Evolutionary conservation across 2,888 invertebrate genomes (phyloP).

Genomic region (Drosophila putrida): DNA sequence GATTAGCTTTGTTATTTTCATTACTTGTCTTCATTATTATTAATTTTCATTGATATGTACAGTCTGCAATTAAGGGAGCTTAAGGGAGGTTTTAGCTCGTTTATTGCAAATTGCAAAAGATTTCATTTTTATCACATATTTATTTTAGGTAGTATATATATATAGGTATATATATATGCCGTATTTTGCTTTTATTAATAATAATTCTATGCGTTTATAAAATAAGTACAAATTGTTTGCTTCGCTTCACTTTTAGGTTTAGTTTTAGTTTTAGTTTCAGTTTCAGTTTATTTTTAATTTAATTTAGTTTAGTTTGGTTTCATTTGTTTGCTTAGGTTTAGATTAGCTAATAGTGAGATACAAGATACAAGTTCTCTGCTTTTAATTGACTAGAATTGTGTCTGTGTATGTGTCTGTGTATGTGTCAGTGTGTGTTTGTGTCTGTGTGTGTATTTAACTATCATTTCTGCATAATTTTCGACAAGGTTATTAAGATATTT

Average conservation of each 20-base stretch:
- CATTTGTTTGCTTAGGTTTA: constrained; percentile 40
- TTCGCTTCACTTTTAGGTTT: constrained; percentile 18
- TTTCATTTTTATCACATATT: constrained; percentile 61
- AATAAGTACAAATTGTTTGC: constrained; percentile 67
- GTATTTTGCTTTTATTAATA: constrained; percentile 15
- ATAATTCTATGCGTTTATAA: constrained; percentile 55
- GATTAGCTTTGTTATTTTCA: constrained; percentile 17
- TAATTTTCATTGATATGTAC: constrained; percentile 63
- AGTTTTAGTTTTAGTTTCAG: constrained; percentile 21
- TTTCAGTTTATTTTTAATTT: constrained; percentile 15
- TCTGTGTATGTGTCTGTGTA: constrained; percentile 28
- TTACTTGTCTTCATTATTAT: constrained; percentile 8
- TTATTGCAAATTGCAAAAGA: constrained; percentile 55
- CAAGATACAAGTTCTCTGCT: constrained; percentile 61
- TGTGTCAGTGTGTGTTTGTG: constrained; percentile 25
- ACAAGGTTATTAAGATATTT: constrained; percentile 68
- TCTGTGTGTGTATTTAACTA: constrained; percentile 35
- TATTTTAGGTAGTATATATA: constrained; percentile 53
- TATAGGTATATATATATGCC: constrained; percentile 48
- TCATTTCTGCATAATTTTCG: constrained; percentile 50
- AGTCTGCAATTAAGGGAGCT: constrained; percentile 52
- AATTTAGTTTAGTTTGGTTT: constrained; percentile 13
- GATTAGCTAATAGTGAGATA: constrained; percentile 62
- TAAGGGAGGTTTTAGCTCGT: constrained; percentile 21
- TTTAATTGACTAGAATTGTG: constrained; percentile 73